phyloP scores from a whole-genome alignment of 2,888 invertebrate species.

The Ophion obscuratus region DNA sequence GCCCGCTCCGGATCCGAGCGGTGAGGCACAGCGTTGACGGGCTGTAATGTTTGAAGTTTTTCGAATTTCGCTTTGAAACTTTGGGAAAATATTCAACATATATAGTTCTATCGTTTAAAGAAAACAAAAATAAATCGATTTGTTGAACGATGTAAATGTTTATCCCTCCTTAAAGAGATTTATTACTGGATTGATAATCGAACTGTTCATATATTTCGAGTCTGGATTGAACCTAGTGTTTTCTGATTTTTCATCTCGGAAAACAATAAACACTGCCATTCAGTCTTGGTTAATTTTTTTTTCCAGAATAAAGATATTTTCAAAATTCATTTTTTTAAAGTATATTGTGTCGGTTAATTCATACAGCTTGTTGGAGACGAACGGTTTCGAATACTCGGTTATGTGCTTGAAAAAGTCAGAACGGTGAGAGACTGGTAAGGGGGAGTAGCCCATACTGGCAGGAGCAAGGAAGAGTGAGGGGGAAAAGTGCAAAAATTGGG shows the following conservation, averaged over 20 bases:
- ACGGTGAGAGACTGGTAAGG: not conserved
- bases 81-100: too few relatives aligned
- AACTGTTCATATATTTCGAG: not conserved
- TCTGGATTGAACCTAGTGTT: not conserved
- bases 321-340: not conserved
- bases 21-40: too few relatives aligned
- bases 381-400: not conserved
- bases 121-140: too few relatives aligned
- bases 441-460: not conserved
- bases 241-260: not conserved
- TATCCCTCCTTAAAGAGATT: too few relatives aligned
- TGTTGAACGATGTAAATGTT: too few relatives aligned
- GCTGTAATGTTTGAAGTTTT: too few relatives aligned
- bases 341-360: not conserved
- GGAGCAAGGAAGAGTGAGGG: not conserved
- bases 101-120: too few relatives aligned
- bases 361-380: not conserved
- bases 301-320: not conserved
- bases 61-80: too few relatives aligned
- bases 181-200: too few relatives aligned
- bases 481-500: not conserved
- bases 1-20: too few relatives aligned
- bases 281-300: not conserved
- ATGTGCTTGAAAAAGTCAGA: not conserved
- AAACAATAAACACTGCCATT: not conserved